These are phyloP conservation scores for Acipenser ruthenus DNA, from an alignment of 2,797 vertebrate species.

Conservation along the genomic window DNA sequence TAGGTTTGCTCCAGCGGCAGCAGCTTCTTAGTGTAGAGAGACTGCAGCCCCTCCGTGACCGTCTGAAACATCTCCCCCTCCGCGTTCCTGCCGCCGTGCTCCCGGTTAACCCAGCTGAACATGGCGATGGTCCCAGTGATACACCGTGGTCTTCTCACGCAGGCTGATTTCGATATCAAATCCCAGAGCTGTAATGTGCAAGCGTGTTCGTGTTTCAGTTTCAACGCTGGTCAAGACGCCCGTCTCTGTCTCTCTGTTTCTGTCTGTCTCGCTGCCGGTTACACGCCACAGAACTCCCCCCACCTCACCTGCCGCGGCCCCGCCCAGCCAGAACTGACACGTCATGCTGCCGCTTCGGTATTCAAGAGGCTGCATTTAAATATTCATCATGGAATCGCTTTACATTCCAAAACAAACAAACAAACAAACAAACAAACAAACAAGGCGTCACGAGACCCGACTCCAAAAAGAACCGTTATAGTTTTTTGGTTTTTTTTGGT, in stretches of 20 bases:
- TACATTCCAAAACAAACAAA: too few relatives aligned
- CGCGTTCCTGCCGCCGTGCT: slow-evolving; percentile 67
- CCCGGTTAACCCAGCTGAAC: slow-evolving; percentile 87
- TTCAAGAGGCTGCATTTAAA: slow-evolving; percentile 9
- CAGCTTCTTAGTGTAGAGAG: slow-evolving; percentile 81
- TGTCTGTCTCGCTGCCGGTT: slow-evolving; percentile 16
- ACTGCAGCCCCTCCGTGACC: slow-evolving; percentile 81
- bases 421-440: too few relatives aligned
- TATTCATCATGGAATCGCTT: too few relatives aligned
- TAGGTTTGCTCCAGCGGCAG: slow-evolving; percentile 88
- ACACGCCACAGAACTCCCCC: slow-evolving; percentile 23
- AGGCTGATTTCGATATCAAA: background rate
- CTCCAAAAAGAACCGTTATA: too few relatives aligned
- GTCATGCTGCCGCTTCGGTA: slow-evolving; percentile 13
- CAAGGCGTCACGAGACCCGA: too few relatives aligned
- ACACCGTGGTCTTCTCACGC: slow-evolving; percentile 5
- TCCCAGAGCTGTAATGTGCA: background rate
- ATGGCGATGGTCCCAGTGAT: slow-evolving; percentile 42
- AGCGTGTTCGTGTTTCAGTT: background rate
- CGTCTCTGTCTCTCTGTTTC: slow-evolving; percentile 17
- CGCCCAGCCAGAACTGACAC: background rate
- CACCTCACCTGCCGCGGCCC: slow-evolving; percentile 9
- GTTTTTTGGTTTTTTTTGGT: too few relatives aligned
- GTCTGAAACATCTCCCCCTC: slow-evolving; percentile 80
- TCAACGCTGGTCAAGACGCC: background rate